These are phyloP conservation scores for Catostylus mosaicus DNA, from an alignment of 30 jellyfish, hydroid and myxozoan species.

Conservation along the genomic window DNA sequence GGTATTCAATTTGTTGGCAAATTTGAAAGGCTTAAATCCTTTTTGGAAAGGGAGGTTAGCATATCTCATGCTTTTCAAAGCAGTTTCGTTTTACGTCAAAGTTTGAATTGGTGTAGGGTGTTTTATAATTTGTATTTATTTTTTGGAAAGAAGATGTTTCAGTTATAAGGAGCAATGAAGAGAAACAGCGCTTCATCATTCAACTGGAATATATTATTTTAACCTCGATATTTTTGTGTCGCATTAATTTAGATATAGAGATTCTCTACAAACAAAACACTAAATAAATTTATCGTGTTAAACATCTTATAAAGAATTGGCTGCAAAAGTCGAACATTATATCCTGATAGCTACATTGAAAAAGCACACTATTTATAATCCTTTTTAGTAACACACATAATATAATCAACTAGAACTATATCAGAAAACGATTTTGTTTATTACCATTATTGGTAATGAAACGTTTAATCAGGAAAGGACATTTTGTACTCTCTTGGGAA, in stretches of 20 bases:
- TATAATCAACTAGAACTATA: not conserved
- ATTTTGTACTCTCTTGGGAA: not conserved
- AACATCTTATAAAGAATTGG: constrained; percentile 4
- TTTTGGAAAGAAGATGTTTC: too few relatives aligned
- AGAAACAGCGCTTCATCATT: not conserved
- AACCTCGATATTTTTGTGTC: not conserved
- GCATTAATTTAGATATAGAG: constrained; percentile 1
- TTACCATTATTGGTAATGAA: not conserved
- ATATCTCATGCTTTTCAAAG: too few relatives aligned
- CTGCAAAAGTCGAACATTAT: constrained; percentile 24
- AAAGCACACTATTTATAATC: not conserved
- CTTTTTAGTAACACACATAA: not conserved
- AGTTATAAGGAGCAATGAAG: too few relatives aligned
- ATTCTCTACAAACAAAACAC: constrained; percentile 22
- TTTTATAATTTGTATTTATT: too few relatives aligned
- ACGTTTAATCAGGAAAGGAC: not conserved
- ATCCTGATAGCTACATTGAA: constrained; percentile 11
- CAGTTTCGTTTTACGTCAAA: too few relatives aligned
- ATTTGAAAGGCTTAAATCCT: too few relatives aligned
- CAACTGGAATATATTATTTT: constrained; percentile 12
- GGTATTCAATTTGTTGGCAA: too few relatives aligned
- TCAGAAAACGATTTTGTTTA: too few relatives aligned
- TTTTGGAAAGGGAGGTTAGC: too few relatives aligned
- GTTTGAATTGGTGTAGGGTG: too few relatives aligned
- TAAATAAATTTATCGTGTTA: not conserved